Base-by-base conservation (phyloP, 2,797 vertebrate species). In the Amniataba percoides region DNA sequence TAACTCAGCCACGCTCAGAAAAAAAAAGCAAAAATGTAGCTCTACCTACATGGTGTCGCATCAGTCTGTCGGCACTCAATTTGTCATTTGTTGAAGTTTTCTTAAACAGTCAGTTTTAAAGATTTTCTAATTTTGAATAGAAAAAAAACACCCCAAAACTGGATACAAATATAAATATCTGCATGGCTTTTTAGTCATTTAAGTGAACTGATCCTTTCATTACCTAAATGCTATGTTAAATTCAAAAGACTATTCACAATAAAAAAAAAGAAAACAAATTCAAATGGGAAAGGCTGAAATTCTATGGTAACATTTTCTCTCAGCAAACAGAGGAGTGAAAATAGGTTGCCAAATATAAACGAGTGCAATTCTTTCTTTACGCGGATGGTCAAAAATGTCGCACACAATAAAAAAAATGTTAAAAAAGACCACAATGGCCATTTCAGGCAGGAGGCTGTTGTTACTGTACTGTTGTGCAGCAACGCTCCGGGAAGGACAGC, bases 391-490 rank as follows among this genome's bases (percentile, higher is more conserved):
- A 77, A 77, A 83, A 71, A 64, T 77, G 52, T 60, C 13, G 27
- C 25, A 57, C 43, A 63, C 53, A 70, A 40, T 39, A 7, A 25
- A 62, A 70, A 75, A 25, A 45, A 65, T 31, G 27, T 31, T 31
- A 75, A 40, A 23, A 58, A 18, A 27, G 31, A 64, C 61, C 62
- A 80, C 21, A 85, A 42, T 45, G 57, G 55, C 61, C 55, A 52
- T 69, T 59, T 77, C 15, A 71, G 56, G 39, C 57, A 73, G 62
- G 56, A 63, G 42, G 64, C 52, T 82, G 69, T 51, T 77, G 78
- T 83, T 77, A 89, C 84, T 89, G 87, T 90, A 88, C 68, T 82
- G 78, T 78, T 74, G 69, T 63, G 77, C 76, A 80, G 86, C 66
- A 72, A 59, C 69, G 51, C 67, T 83, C 64, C 71, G 72, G 80